Conservation (phyloP, 2,888 invertebrate species). For the Leptopterna dolabrata region DNA sequence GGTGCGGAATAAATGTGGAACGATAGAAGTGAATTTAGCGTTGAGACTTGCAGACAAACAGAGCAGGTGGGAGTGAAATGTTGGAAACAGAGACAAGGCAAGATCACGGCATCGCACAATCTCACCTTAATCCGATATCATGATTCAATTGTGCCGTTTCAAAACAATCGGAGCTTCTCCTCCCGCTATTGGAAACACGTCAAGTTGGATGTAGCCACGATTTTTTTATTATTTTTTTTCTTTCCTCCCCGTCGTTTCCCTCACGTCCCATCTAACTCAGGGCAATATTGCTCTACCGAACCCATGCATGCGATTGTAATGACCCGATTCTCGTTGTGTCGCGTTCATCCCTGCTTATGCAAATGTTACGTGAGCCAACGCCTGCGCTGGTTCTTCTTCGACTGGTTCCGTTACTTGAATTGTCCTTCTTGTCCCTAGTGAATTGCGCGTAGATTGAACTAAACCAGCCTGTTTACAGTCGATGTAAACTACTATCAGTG, state of each 20-base stretch:
- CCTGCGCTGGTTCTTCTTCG: background rate
- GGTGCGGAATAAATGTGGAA: background rate
- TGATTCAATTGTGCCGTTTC: conserved; percentile 33
- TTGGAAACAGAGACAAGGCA: conserved; percentile 33
- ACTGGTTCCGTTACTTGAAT: background rate
- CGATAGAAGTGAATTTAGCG: conserved; percentile 33
- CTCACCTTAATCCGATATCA: conserved; percentile 32
- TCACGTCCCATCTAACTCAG: background rate
- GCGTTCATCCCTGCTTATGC: background rate
- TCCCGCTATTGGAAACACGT: conserved; percentile 41
- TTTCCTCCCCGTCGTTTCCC: background rate
- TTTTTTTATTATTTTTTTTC: background rate
- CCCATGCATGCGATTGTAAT: conserved; percentile 36
- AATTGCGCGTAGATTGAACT: too few relatives aligned
- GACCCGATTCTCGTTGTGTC: conserved; percentile 9
- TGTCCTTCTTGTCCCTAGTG: background rate
- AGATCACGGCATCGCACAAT: conserved; percentile 34
- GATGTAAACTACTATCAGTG: too few relatives aligned
- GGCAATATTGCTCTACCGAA: conserved; percentile 9
- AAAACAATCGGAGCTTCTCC: conserved; percentile 15
- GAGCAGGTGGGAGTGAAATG: conserved; percentile 46
- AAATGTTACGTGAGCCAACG: conserved; percentile 14
- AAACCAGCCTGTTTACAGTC: too few relatives aligned
- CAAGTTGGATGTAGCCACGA: conserved; percentile 33
- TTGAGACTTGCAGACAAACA: conserved; percentile 17